Evolutionary conservation across 1,140 invertebrate genomes (phyloP), one percentile per base, ranked within the genome.

Genomic region (Trichoplusia ni): DNA sequence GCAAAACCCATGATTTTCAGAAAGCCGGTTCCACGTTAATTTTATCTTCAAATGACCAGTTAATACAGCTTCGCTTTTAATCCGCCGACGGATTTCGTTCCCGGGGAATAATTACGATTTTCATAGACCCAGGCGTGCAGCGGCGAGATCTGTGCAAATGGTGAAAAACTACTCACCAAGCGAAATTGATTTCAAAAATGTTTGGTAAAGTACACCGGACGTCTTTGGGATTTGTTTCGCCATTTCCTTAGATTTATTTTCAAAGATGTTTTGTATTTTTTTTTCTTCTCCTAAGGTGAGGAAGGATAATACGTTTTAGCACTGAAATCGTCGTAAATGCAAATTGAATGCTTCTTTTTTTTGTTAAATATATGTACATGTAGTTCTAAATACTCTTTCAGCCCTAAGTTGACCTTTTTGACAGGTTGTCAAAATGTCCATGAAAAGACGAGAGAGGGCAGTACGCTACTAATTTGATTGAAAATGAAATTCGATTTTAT

Each of bases 1-100:
- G 31, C 6, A n/a, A 11, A 11, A 11, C 31, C n/a, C 18, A 23
- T 27, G n/a, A 25, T 13, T 9, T 2, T 21, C 6, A 16, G 35
- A 37, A 38, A 46, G 29, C 56, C 29, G 25, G 46, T 16, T 60
- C 42, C 29, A 46, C 21, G n/a, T 29, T 4, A 46, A 21, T 33
- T 46, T 59, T 60, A 60, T 47, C 56, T 60, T 47, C 40, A 60
- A 60, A 60, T 60, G 29, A 60, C 56, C 56, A 60, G 56, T 60
- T 60, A 60, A 60, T 60, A 60, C 29, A 60, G 56, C 27, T 35
- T 60, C 56, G 42, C 19, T 60, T 60, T 60, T 47, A 60, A 60
- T 58, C 38, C 54, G 25, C 38, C 54, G 18, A 14, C 29, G 56
- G 56, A 60, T 47, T 60, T 47, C 29, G 56, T 60, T 47, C 56